Conservation (phyloP, 1,140 invertebrate genomes). For the Papilio glaucus region DNA sequence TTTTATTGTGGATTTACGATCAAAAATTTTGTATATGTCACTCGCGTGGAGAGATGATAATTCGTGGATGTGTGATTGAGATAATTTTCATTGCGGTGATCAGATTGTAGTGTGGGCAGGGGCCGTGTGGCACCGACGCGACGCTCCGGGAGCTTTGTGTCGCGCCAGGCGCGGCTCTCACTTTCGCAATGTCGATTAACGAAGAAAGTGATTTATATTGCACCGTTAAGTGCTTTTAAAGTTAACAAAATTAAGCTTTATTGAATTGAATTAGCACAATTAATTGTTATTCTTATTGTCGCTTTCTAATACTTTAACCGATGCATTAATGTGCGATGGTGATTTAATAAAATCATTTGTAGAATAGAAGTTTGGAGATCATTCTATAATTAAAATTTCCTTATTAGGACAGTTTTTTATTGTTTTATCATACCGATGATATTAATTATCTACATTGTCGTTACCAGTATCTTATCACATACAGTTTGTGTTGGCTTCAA, state of each 20-base stretch:
- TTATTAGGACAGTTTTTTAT: neutral
- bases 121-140: neutral
- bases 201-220: slow-evolving; percentile 42
- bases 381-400: neutral
- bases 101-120: neutral
- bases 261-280: slow-evolving; percentile 1
- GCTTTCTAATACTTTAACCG: slow-evolving; percentile 2
- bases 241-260: slow-evolving; percentile 35
- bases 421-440: too few relatives aligned
- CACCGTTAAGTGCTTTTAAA: slow-evolving; percentile 36
- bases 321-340: neutral
- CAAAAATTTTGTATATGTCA: too few relatives aligned
- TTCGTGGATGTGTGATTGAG: neutral
- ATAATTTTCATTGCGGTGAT: neutral
- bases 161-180: slow-evolving; percentile 25
- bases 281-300: slow-evolving; percentile 19
- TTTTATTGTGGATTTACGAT: too few relatives aligned
- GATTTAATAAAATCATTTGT: neutral
- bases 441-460: too few relatives aligned
- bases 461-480: too few relatives aligned
- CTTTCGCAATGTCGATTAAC: slow-evolving; percentile 38
- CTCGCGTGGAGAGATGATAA: too few relatives aligned
- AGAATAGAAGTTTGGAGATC: neutral
- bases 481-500: too few relatives aligned
- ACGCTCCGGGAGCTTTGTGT: neutral